Percentiles rank a stretch among this genome's conserved stretches.
Evolutionary conservation across 2,888 invertebrate genomes (phyloP).

Genomic region (Lasius fuliginosus): DNA sequence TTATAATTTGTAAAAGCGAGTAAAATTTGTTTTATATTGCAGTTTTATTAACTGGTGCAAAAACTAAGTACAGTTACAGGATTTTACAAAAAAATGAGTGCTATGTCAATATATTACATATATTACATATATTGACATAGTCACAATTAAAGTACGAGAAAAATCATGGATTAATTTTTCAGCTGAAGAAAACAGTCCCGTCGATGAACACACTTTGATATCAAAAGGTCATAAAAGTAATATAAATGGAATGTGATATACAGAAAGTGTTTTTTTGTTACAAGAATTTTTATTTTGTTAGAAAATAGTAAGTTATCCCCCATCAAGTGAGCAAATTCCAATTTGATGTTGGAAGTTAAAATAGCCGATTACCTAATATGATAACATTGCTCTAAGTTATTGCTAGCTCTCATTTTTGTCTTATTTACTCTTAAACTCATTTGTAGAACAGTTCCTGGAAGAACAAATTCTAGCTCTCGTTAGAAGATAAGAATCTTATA

Average conservation of each 20-base stretch:
- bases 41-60: conserved; percentile 15
- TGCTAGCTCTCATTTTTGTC: background rate
- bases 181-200: background rate
- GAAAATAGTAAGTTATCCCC: background rate
- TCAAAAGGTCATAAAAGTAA: background rate
- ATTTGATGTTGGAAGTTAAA: background rate
- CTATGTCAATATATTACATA: background rate
- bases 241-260: background rate
- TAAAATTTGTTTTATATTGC: conserved; percentile 35
- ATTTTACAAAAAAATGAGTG: background rate
- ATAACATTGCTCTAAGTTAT: background rate
- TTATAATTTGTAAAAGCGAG: conserved; percentile 14
- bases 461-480: background rate
- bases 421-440: background rate
- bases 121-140: background rate
- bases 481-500: background rate
- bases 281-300: background rate
- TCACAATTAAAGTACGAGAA: background rate
- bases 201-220: background rate
- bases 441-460: background rate
- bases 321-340: background rate
- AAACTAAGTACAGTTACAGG: background rate
- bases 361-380: background rate
- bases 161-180: background rate
- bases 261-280: background rate